A percentile compares a stretch with the other conserved stretches of the same genome.
Evolutionary conservation across 1,140 invertebrate genomes (phyloP).

Genomic region (Diorhabda carinulata): DNA sequence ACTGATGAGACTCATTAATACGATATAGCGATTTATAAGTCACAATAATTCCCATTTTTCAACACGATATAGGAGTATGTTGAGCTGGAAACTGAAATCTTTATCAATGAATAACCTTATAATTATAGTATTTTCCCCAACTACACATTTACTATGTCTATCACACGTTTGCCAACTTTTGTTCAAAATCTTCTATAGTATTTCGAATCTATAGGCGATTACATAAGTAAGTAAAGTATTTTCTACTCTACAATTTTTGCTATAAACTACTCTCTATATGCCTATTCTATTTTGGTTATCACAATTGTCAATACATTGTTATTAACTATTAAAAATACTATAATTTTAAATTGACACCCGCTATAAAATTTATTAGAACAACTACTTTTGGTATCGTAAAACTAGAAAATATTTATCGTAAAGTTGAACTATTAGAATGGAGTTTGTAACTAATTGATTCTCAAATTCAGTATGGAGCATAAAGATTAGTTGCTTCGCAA

Average conservation of each 20-base stretch:
- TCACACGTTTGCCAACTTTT: constrained; percentile 18
- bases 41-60: no score
- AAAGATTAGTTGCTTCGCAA: no score
- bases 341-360: constrained; percentile 22
- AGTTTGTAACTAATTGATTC: no score
- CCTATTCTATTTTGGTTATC: constrained; percentile 28
- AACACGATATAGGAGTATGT: no score
- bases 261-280: constrained; percentile 24
- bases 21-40: no score
- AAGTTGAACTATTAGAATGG: no score
- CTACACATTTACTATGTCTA: constrained; percentile 18
- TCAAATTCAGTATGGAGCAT: no score
- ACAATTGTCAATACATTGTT: constrained; percentile 15
- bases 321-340: neutral
- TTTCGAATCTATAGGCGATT: constrained; percentile 6
- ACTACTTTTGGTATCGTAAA: neutral
- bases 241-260: constrained; percentile 18
- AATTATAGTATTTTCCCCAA: no score
- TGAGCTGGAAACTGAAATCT: no score
- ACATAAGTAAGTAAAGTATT: constrained; percentile 4
- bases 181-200: constrained; percentile 10
- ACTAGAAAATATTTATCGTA: no score
- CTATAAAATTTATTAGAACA: constrained; percentile 27
- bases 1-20: no score
- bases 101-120: no score